Conservation (phyloP, 2,797 vertebrate species). For the Rhadinocentrus ornatus region DNA sequence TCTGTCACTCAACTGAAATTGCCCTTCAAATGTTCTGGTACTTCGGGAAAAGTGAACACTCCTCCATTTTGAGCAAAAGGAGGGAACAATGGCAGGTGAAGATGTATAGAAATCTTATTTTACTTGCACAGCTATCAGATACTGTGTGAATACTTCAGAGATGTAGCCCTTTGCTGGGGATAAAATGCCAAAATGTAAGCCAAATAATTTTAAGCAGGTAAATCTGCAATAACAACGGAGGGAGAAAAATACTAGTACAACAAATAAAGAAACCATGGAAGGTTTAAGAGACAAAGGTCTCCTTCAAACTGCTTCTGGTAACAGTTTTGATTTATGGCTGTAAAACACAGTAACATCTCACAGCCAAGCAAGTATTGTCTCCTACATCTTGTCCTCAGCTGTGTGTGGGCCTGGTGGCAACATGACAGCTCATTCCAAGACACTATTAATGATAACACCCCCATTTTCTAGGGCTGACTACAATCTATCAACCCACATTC, state of each 20-base stretch:
- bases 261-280: not conserved
- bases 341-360: not conserved
- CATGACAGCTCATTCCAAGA: conserved; percentile 68
- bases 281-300: not conserved
- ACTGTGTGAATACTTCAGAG: conserved; percentile 27
- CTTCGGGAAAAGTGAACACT: conserved; percentile 63
- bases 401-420: conserved; percentile 35
- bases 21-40: conserved; percentile 76
- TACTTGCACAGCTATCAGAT: conserved; percentile 43
- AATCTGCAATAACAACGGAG: conserved; percentile 1
- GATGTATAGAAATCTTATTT: conserved; percentile 52
- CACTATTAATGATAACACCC: conserved; percentile 69
- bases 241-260: not conserved
- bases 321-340: conserved; percentile 13
- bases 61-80: conserved; percentile 48
- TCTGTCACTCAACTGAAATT: conserved; percentile 76
- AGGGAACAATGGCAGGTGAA: conserved; percentile 49
- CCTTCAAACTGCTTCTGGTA: not conserved
- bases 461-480: conserved; percentile 47
- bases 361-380: conserved; percentile 27
- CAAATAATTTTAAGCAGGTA: not conserved
- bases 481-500: conserved; percentile 67
- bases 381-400: conserved; percentile 30
- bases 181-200: conserved; percentile 9
- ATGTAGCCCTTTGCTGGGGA: conserved; percentile 24